Percentiles rank a stretch among this genome's conserved stretches.
phyloP scores from a whole-genome alignment of 2,113 vertebrate species.

The Redunca redunca region DNA sequence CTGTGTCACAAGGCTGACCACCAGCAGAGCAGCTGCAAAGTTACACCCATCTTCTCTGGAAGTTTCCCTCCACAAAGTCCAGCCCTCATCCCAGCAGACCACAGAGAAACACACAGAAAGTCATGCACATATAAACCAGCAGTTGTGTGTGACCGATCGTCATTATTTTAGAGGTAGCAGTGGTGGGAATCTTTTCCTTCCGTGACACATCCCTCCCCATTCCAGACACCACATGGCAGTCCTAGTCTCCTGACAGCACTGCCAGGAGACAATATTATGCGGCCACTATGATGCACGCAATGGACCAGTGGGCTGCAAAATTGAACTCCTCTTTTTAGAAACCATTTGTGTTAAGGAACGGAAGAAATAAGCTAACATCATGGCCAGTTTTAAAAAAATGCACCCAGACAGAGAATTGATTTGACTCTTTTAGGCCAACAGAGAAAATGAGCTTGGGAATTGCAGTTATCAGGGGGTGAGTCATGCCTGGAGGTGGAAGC shows the following conservation, averaged over 20 bases:
- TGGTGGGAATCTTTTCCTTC: background rate
- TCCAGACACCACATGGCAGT: background rate
- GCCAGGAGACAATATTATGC: background rate
- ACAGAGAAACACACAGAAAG: background rate
- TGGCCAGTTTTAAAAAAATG: slow-evolving; percentile 30
- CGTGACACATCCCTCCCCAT: background rate
- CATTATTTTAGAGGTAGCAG: background rate
- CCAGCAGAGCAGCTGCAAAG: background rate
- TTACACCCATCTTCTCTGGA: background rate
- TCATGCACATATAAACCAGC: background rate
- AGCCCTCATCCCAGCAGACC: background rate
- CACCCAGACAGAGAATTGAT: slow-evolving; percentile 46
- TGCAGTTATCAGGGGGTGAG: slow-evolving; percentile 36
- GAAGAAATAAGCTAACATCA: slow-evolving; percentile 49
- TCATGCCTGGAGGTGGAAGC: background rate
- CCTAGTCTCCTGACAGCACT: background rate
- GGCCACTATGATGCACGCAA: background rate
- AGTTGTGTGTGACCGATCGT: background rate
- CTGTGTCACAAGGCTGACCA: background rate
- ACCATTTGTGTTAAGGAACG: slow-evolving; percentile 60
- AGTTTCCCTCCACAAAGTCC: background rate
- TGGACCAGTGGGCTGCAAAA: slow-evolving; percentile 65
- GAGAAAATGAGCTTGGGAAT: slow-evolving; percentile 58
- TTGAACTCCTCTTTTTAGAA: slow-evolving; percentile 65
- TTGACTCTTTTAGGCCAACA: slow-evolving; percentile 43